These are phyloP conservation scores for Microtus oregoni DNA, from an alignment of 2,113 vertebrate genomes.

Conservation along the genomic window DNA sequence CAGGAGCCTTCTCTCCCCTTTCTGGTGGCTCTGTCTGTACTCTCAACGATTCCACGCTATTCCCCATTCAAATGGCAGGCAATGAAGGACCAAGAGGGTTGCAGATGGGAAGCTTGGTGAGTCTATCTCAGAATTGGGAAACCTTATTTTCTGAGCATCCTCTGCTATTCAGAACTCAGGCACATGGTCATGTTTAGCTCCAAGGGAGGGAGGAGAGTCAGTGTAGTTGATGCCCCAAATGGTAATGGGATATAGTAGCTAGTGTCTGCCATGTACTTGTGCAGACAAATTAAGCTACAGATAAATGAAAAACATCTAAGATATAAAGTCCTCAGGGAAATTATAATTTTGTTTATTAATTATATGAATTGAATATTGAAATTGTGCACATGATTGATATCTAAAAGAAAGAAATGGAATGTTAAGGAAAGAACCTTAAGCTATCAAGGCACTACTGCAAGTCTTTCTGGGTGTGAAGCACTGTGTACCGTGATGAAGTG, in stretches of 20 bases:
- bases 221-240: not conserved
- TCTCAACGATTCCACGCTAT: not conserved
- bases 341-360: constrained; percentile 4
- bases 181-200: not conserved
- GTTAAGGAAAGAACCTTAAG: not conserved
- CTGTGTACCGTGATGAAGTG: not conserved
- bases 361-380: constrained; percentile 12
- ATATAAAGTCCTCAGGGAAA: not conserved
- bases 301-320: not conserved
- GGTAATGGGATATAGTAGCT: not conserved
- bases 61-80: not conserved
- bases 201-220: not conserved
- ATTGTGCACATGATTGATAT: not conserved
- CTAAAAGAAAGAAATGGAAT: not conserved
- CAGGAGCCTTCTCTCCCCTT: not conserved
- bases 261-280: not conserved
- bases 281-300: not conserved
- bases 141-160: not conserved
- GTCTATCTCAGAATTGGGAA: not conserved
- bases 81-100: not conserved
- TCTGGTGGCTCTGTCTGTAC: not conserved
- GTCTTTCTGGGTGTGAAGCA: not conserved
- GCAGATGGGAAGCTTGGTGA: not conserved
- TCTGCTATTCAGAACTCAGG: not conserved
- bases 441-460: not conserved